Percentiles rank a stretch among this genome's conserved stretches.
phyloP scores from a whole-genome alignment of 2,113 vertebrate genomes.

The Myanophis thanlyinensis region DNA sequence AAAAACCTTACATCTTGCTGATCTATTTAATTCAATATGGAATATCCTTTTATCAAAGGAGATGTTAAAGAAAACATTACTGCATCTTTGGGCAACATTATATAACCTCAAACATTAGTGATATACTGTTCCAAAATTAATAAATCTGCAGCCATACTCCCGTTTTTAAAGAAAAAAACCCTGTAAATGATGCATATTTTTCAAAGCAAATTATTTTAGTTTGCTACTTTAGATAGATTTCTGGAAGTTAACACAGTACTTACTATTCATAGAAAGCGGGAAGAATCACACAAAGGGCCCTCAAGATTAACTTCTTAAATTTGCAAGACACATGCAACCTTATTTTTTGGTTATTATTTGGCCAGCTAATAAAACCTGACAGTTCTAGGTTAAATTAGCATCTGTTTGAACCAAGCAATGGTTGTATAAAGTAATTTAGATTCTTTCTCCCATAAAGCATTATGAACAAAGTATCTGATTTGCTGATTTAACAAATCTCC shows the following conservation, averaged over 20 bases:
- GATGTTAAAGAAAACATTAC: background rate
- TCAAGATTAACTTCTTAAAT: slow-evolving; percentile 12
- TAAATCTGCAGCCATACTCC: slow-evolving; percentile 40
- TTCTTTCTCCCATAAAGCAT: background rate
- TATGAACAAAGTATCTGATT: background rate
- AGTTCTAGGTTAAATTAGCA: background rate
- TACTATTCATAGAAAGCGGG: background rate
- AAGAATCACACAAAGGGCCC: slow-evolving; percentile 18
- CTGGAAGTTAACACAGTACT: background rate
- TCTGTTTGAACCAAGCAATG: background rate
- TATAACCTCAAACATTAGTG: background rate
- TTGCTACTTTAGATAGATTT: background rate
- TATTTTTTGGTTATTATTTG: slow-evolving; percentile 33
- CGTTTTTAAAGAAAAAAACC: slow-evolving; percentile 24
- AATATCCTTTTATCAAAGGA: background rate
- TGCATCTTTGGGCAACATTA: background rate
- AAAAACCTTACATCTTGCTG: background rate
- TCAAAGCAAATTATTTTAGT: background rate
- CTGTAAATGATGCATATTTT: background rate
- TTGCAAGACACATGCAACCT: background rate
- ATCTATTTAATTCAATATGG: background rate
- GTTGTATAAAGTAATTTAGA: slow-evolving; percentile 7
- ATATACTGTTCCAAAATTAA: background rate
- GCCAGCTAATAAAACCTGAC: background rate
- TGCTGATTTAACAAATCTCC: slow-evolving; percentile 4